Conservation (phyloP, 2,888 invertebrate species). For the Orthosia gothica region DNA sequence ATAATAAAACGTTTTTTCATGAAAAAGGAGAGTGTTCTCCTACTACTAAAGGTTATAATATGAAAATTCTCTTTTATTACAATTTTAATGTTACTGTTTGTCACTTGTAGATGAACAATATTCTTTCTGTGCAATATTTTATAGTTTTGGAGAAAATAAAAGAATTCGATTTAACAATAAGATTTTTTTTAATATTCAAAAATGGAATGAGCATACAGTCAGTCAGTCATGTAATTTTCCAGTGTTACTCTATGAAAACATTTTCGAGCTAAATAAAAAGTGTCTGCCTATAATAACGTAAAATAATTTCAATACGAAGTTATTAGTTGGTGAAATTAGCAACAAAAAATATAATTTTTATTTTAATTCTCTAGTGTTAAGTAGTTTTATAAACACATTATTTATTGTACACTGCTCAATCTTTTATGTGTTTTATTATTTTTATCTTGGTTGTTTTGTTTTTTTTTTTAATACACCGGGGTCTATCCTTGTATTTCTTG, state of each 20-base stretch:
- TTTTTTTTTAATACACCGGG: constrained; percentile 51
- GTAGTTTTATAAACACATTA: constrained; percentile 81
- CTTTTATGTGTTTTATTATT: constrained; percentile 72
- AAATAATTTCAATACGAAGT: constrained; percentile 34
- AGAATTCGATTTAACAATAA: constrained; percentile 24
- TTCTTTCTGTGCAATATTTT: constrained; percentile 20
- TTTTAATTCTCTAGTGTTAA: constrained; percentile 73
- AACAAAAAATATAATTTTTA: constrained; percentile 54
- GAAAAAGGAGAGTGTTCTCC: constrained; percentile 22
- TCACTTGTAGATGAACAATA: constrained; percentile 10
- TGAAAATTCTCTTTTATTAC: constrained; percentile 2
- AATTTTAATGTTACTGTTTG: constrained; percentile 20
- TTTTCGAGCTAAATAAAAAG: constrained; percentile 36
- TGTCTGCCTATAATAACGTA: constrained; percentile 46
- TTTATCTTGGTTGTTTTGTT: constrained; percentile 63
- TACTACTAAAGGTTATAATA: constrained; percentile 8
- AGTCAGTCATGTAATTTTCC: constrained; percentile 26
- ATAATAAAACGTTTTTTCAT: neutral
- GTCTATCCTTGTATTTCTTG: constrained; percentile 55
- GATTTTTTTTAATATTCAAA: constrained; percentile 36
- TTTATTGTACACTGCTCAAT: constrained; percentile 84
- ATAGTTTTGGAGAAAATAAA: constrained; percentile 22
- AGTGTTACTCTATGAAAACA: constrained; percentile 30
- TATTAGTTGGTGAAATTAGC: constrained; percentile 52
- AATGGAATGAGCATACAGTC: constrained; percentile 6